Evolutionary conservation across 2,888 invertebrate species (phyloP).

Genomic region (Rhyacophila evoluta): DNA sequence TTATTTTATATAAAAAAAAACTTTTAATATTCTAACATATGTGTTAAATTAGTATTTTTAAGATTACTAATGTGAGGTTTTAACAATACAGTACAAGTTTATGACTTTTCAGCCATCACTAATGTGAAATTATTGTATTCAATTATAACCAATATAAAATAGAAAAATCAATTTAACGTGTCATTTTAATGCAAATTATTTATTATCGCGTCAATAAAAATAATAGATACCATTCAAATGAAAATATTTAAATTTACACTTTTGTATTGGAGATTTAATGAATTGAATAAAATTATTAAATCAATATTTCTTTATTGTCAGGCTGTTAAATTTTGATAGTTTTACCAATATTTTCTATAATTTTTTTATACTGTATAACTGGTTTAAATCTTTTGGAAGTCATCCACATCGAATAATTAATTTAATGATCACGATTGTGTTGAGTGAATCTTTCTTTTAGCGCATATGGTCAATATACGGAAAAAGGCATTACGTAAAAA

Average conservation of each 20-base stretch:
- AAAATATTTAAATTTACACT: not conserved
- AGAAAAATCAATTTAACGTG: not conserved
- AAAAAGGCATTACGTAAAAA: no score
- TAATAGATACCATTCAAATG: not conserved
- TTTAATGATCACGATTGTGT: not conserved
- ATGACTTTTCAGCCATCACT: not conserved
- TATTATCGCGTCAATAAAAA: not conserved
- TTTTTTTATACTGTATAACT: not conserved
- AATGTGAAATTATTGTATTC: not conserved
- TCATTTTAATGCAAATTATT: slow-evolving; percentile 6
- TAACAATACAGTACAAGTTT: no score
- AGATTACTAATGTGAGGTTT: no score
- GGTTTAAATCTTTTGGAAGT: not conserved
- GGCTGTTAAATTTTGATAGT: not conserved
- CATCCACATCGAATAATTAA: slow-evolving; percentile 2
- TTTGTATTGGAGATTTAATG: not conserved
- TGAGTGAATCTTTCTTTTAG: not conserved
- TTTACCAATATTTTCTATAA: not conserved
- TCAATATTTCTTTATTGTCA: not conserved
- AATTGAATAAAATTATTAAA: not conserved
- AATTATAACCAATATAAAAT: not conserved
- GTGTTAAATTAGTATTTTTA: no score
- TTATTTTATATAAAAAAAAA: no score
- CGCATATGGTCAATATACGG: not conserved
- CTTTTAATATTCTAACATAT: no score